Evolutionary conservation across 2,113 vertebrate genomes (phyloP).

Genomic region (Macroglossus sobrinus): DNA sequence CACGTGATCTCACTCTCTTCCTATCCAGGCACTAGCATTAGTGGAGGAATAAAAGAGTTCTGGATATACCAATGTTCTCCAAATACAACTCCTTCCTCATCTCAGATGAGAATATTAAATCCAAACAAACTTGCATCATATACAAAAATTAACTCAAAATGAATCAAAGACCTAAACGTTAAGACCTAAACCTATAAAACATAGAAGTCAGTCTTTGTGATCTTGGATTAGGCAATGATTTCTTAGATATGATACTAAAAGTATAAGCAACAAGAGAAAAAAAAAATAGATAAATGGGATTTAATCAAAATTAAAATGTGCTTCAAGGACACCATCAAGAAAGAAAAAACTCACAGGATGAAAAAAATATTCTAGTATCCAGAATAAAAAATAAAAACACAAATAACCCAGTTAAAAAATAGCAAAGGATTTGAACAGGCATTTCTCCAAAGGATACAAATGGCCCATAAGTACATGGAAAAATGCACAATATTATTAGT

Average conservation of each 20-base stretch:
- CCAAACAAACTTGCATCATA: not conserved
- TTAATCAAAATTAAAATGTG: not conserved
- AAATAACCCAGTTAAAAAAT: not conserved
- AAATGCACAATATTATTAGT: not conserved
- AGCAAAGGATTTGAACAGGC: not conserved
- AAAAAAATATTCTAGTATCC: not conserved
- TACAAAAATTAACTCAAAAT: constrained; percentile 20
- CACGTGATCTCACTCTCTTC: not conserved
- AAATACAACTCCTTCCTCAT: not conserved
- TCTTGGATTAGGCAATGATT: not conserved
- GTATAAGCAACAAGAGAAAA: not conserved
- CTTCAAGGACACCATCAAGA: not conserved
- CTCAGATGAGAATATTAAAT: not conserved
- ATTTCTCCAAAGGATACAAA: constrained; percentile 8
- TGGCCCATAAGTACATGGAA: not conserved
- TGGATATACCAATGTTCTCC: not conserved
- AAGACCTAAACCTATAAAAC: not conserved
- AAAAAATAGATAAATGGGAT: not conserved
- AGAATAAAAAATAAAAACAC: not conserved
- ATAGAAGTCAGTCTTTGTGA: not conserved
- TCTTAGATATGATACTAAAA: not conserved
- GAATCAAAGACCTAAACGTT: not conserved
- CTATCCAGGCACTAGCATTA: not conserved
- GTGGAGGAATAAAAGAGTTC: not conserved
- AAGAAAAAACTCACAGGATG: not conserved